Evolutionary conservation across 2,797 vertebrate genomes (phyloP).

Genomic region (Sebastes vulpes): DNA sequence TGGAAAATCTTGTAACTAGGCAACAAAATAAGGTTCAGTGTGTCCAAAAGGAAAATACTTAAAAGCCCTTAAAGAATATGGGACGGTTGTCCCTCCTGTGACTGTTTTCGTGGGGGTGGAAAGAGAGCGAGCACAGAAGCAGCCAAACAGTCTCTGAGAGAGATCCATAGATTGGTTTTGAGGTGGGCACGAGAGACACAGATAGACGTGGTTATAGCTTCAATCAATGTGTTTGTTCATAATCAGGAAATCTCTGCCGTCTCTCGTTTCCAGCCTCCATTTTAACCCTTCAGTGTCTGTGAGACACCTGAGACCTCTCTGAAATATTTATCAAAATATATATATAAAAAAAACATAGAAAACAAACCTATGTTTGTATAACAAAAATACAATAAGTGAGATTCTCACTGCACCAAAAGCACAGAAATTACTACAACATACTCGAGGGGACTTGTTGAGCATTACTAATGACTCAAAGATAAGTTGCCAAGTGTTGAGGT

Average conservation of each 20-base stretch:
- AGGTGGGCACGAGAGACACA: conserved; percentile 17
- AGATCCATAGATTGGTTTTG: conserved; percentile 42
- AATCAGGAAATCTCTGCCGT: conserved; percentile 19
- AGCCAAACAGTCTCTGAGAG: conserved; percentile 16
- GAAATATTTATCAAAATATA: background rate
- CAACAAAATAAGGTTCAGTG: conserved; percentile 58
- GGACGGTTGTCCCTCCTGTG: background rate
- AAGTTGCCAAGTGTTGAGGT: conserved; percentile 42
- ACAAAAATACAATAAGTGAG: background rate
- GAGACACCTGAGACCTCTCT: background rate
- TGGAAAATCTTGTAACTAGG: conserved; percentile 54
- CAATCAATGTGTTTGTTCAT: conserved; percentile 49
- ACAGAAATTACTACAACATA: background rate
- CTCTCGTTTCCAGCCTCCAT: background rate
- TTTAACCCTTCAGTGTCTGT: conserved; percentile 1
- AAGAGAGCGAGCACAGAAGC: background rate
- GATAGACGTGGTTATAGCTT: background rate
- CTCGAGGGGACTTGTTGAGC: conserved; percentile 8
- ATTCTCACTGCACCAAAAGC: background rate
- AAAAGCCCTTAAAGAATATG: conserved; percentile 32
- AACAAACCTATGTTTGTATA: background rate
- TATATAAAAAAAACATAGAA: background rate
- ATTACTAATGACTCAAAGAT: conserved; percentile 24
- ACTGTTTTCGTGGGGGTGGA: conserved; percentile 5
- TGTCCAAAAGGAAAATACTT: conserved; percentile 36